Evolutionary conservation across 2,113 vertebrate species (phyloP).

Genomic region (Plestiodon gilberti): DNA sequence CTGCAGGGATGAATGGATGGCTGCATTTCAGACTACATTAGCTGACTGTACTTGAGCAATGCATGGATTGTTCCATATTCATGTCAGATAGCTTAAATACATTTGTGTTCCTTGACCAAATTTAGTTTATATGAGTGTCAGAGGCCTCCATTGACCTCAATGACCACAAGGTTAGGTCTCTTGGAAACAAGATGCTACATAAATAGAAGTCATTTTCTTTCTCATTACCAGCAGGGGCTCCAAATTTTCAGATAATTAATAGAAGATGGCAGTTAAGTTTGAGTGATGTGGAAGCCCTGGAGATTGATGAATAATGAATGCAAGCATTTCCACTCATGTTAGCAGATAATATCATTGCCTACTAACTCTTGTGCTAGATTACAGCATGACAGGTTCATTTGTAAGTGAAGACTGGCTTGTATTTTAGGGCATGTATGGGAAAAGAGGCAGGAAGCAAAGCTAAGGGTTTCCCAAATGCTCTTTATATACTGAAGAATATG

Average conservation of each 20-base stretch:
- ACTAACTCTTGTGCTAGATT: slow-evolving; percentile 9
- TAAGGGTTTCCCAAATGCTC: not conserved
- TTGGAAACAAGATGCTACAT: slow-evolving; percentile 12
- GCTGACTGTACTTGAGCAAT: not conserved
- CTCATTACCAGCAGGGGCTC: slow-evolving; percentile 20
- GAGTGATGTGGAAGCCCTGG: slow-evolving; percentile 36
- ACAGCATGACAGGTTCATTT: slow-evolving; percentile 19
- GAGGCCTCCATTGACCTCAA: not conserved
- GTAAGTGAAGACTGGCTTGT: not conserved
- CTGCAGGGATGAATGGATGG: not conserved
- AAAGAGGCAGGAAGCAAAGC: not conserved
- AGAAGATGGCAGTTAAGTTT: slow-evolving; percentile 38
- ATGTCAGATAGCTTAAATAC: not conserved
- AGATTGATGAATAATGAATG: slow-evolving; percentile 19
- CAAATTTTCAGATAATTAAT: slow-evolving; percentile 24
- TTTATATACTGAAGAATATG: not conserved
- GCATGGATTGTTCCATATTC: not conserved
- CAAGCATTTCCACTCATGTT: slow-evolving; percentile 18
- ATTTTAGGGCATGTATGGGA: not conserved
- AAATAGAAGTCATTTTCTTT: slow-evolving; percentile 32
- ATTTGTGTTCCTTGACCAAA: slow-evolving; percentile 10
- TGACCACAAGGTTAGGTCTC: not conserved
- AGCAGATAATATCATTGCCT: slow-evolving; percentile 26
- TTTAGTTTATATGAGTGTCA: slow-evolving; percentile 1
- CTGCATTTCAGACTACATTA: not conserved